A percentile compares a stretch with the other conserved stretches of the same genome.
Conservation (phyloP, 2,888 invertebrate species). For the Uloborus plumipes region DNA sequence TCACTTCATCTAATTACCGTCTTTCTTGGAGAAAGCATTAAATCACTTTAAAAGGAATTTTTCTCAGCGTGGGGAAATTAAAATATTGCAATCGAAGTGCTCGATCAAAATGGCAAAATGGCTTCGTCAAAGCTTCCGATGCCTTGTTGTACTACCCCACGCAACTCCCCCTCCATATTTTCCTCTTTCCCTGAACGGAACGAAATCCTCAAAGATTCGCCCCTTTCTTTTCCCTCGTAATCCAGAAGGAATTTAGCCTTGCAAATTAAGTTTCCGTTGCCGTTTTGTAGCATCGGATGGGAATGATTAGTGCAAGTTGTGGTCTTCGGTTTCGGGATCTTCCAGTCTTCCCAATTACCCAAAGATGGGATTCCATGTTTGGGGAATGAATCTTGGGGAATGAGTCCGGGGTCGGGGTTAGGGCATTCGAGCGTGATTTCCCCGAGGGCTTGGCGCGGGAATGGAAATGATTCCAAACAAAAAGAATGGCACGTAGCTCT, state of each 20-base stretch:
- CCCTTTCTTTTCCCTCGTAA: conserved; percentile 3
- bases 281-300: conserved; percentile 31
- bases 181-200: not conserved
- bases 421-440: conserved; percentile 37
- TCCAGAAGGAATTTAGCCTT: conserved; percentile 45
- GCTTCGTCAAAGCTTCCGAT: conserved; percentile 13
- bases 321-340: conserved; percentile 1
- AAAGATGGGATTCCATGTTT: conserved; percentile 33
- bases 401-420: not conserved
- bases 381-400: conserved; percentile 6
- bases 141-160: not conserved
- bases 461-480: not conserved
- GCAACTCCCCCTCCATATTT: not conserved
- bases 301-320: conserved; percentile 33
- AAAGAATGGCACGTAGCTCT: too few relatives aligned
- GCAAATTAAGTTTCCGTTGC: conserved; percentile 47
- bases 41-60: too few relatives aligned
- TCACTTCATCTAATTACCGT: too few relatives aligned
- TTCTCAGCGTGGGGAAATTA: too few relatives aligned
- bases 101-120: conserved; percentile 35
- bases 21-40: too few relatives aligned
- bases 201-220: conserved; percentile 28
- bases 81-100: too few relatives aligned
- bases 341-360: conserved; percentile 35
- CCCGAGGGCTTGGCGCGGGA: conserved; percentile 8